Evolutionary conservation across 1,140 invertebrate genomes (phyloP), one percentile per base, ranked within the genome.

Genomic region (Drosophila rhopaloa): DNA sequence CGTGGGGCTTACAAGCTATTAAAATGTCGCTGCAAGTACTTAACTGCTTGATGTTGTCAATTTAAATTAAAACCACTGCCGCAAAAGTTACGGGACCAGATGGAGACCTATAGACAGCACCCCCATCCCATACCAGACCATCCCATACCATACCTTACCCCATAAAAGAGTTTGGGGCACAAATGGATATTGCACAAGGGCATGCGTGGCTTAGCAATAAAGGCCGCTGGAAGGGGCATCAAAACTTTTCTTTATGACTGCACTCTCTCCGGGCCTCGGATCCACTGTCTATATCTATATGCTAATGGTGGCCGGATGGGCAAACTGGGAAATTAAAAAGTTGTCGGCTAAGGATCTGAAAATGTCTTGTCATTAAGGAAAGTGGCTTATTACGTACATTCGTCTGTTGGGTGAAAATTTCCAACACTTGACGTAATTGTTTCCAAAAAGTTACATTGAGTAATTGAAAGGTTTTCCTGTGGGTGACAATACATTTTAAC

Each of bases 251-350:
- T 86, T 86, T 86, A 86, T 68, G 74, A 77, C 74, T 76, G 74
- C 74, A 76, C 55, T 76, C 74, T 72, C 67, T 32, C 16, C 38
- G 35, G 65, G 35, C 56, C 27, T 29, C 19, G 11, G 27, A 74
- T 76, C 59, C 47, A 47, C 48, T 48, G 56, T 72, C 59, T 66
- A 68, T 48, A 74, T 72, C 59, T 66, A 68, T 48, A 74, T 79
- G 75, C 60, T 76, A 63, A 93, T 75, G 81, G 94, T 93, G 78
- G 71, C 96, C 19, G 96, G 95, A 85, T 71, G 82, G 62, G 82
- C 82, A 81, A 81, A 86, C 80, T 76, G 82, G 82, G 82, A 86
- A 86, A 86, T 86, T 83, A 86, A 82, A 71, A 85, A 86, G 59
- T 71, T 66, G 40, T 62, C 55, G 38, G 53, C 75, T 56, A 53